Base-by-base conservation (phyloP, 2,113 vertebrate genomes). In the Pelobates fuscus region DNA sequence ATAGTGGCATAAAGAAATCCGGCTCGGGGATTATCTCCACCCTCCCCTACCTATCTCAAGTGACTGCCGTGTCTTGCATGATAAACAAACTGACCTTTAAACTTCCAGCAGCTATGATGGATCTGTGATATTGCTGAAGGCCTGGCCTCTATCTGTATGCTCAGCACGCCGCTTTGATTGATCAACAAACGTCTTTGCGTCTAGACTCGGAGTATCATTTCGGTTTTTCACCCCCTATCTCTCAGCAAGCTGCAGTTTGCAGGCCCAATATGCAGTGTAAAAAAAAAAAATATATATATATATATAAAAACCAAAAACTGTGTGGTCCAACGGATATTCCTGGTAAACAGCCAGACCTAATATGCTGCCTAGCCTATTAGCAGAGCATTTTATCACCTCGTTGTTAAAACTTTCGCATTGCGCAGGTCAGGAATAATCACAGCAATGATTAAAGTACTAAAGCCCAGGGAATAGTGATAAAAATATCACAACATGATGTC, bases 101-200 rank as follows among this genome's bases (percentile, higher is more conserved):
- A 68, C 73, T 62, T 25, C 55, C 64, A 49, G 55, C 64, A 68
- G 65, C 41, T 17, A 52, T 67, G 64, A 68, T 77, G 55, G 65
- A 77, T 77, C 43, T 52, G 21, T 37, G 24, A 77, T 77, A 37
- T 61, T n/a, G 55, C 72, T 32, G 55, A 44, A 67, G 63, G 26
- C 54, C 55, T 30, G 43, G 73, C 55, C 27, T 8, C 43, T 11
- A 46, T 76, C 73, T 68, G 65, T 61, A 77, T 68, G 12, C 73
- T 14, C 41, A 6, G 43, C 73, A 68, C 64, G 65, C 41, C 21
- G 8, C 20, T 29, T 3, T 68, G 64, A 77, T 77, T 68, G 72
- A 77, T 77, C 73, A 49, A 61, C 73, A 54, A 57, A 52, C 72
- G 17, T 61, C 64, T 77, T 77, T 61, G 65, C 43, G 57, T 77